Percentiles rank a stretch among this genome's conserved stretches.
Conservation (phyloP, 1,140 invertebrate genomes). For the Drosophila littoralis region DNA sequence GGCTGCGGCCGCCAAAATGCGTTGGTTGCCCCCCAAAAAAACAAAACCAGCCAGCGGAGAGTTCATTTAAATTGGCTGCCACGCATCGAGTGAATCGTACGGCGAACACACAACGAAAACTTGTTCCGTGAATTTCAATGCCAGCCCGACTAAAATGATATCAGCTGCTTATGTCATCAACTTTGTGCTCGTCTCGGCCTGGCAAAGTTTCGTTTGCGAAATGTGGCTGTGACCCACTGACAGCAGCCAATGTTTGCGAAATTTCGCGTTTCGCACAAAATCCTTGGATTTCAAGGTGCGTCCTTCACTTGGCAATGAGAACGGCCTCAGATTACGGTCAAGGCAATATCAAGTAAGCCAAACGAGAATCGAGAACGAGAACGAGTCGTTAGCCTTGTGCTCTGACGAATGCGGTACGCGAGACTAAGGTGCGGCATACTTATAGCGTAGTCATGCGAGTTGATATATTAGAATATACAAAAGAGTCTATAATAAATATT, state of each 20-base stretch:
- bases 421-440: neutral
- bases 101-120: slow-evolving; percentile 35
- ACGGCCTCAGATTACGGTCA: slow-evolving; percentile 77
- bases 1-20: slow-evolving; percentile 61
- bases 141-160: slow-evolving; percentile 53
- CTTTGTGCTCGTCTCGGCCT: slow-evolving; percentile 28
- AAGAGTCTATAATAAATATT: neutral
- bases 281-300: slow-evolving; percentile 81
- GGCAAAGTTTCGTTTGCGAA: slow-evolving; percentile 39
- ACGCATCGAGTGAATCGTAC: slow-evolving; percentile 55
- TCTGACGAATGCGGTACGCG: slow-evolving; percentile 47
- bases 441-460: too few relatives aligned
- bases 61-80: slow-evolving; percentile 60
- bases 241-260: slow-evolving; percentile 67
- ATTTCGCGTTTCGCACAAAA: slow-evolving; percentile 59
- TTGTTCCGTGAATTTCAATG: slow-evolving; percentile 65
- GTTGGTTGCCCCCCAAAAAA: slow-evolving; percentile 38
- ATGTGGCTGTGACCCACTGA: slow-evolving; percentile 67
- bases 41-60: slow-evolving; percentile 24
- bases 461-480: too few relatives aligned
- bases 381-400: slow-evolving; percentile 44
- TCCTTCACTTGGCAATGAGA: slow-evolving; percentile 76
- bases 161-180: slow-evolving; percentile 57
- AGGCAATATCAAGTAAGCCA: slow-evolving; percentile 60
- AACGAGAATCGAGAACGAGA: slow-evolving; percentile 61